Conservation (phyloP, 2,888 invertebrate genomes). For the Drosophila affinis region DNA sequence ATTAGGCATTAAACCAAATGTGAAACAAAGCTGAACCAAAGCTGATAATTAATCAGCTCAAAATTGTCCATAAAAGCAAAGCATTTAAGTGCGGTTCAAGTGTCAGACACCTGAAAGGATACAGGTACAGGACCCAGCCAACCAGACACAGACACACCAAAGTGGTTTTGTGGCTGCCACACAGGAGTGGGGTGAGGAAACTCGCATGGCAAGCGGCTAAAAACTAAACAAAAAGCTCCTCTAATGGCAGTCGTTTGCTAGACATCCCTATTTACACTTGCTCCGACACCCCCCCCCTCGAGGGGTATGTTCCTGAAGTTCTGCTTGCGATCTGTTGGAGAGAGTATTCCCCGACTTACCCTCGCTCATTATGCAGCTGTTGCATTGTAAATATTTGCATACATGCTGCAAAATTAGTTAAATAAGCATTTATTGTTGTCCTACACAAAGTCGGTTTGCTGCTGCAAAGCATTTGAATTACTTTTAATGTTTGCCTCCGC, state of each 20-base stretch:
- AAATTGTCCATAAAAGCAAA: constrained; percentile 65
- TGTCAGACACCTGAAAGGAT: constrained; percentile 38
- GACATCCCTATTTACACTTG: constrained; percentile 42
- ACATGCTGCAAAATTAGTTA: constrained; percentile 76
- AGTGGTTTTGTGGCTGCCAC: constrained; percentile 61
- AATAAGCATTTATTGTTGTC: constrained; percentile 77
- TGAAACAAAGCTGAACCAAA: constrained; percentile 24
- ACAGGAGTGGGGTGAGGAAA: constrained; percentile 9
- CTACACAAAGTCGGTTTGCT: constrained; percentile 37
- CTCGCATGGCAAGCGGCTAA: constrained; percentile 35
- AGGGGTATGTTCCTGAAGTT: constrained; percentile 37
- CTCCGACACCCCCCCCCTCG: neutral
- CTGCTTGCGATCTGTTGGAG: no score
- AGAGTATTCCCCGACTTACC: constrained; percentile 1
- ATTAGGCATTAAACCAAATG: constrained; percentile 48
- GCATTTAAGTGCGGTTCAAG: constrained; percentile 38
- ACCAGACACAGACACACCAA: constrained; percentile 49
- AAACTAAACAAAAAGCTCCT: constrained; percentile 49
- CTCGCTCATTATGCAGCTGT: constrained; percentile 72
- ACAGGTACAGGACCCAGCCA: neutral
- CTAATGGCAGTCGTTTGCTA: constrained; percentile 48
- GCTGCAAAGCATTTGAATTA: constrained; percentile 61
- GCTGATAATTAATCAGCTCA: constrained; percentile 65
- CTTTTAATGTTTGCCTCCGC: constrained; percentile 65
- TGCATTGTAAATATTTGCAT: constrained; percentile 78